Evolutionary conservation across 2,113 vertebrate species (phyloP).

Genomic region (Thamnophis sirtalis): DNA sequence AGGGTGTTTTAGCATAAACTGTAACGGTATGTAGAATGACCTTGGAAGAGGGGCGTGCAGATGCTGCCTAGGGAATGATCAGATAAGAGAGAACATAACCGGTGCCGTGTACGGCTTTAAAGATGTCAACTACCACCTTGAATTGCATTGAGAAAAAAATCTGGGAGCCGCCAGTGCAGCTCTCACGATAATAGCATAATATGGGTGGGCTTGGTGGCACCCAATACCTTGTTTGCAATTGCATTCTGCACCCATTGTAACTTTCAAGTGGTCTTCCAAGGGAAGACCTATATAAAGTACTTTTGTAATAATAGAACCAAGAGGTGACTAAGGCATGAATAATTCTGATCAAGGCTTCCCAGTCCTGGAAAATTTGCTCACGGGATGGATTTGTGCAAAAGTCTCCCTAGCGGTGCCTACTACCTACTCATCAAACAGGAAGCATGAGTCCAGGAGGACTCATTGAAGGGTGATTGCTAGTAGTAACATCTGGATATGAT

Average conservation of each 20-base stretch:
- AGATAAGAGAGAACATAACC: not conserved
- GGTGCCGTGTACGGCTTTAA: not conserved
- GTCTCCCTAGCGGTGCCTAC: no score
- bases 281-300: not conserved
- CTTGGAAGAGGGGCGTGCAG: not conserved
- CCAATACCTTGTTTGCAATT: not conserved
- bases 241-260: not conserved
- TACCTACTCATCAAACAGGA: not conserved
- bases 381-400: no score
- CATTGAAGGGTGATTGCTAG: not conserved
- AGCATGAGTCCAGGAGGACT: not conserved
- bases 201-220: no score
- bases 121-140: not conserved
- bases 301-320: not conserved
- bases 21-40: not conserved
- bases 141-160: not conserved
- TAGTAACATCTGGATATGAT: not conserved
- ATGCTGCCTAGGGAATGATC: not conserved
- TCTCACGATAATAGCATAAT: not conserved
- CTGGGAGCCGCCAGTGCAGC: not conserved
- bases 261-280: not conserved
- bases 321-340: not conserved
- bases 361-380: not conserved
- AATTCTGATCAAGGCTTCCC: not conserved
- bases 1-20: not conserved